A percentile compares a stretch with the other conserved stretches of the same genome.
Conservation (phyloP, 2,113 vertebrate species). For the Motacilla tschutschensis region DNA sequence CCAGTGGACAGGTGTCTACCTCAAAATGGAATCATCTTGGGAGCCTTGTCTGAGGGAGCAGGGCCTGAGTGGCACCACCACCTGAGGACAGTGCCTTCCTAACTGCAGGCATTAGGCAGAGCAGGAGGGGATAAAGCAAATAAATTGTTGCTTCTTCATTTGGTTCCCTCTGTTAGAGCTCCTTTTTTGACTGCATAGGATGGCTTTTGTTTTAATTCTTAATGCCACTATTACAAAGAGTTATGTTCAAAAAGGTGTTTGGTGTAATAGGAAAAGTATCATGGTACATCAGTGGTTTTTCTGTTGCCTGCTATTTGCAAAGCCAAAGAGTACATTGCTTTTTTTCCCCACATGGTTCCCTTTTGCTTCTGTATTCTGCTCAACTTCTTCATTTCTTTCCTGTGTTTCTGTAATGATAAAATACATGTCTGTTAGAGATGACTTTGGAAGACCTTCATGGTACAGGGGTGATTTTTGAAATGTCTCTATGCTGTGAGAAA, state of each 20-base stretch:
- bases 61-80: not conserved
- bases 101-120: not conserved
- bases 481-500: not conserved
- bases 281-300: not conserved
- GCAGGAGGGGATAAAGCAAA: not conserved
- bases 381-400: not conserved
- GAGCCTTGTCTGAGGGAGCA: not conserved
- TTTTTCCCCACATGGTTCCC: not conserved
- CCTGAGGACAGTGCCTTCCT: not conserved
- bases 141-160: not conserved
- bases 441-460: not conserved
- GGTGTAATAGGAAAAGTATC: not conserved
- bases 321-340: not conserved
- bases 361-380: not conserved
- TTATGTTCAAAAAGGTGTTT: not conserved
- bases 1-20: slow-evolving; percentile 8
- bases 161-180: not conserved
- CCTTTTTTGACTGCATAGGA: not conserved
- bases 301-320: not conserved
- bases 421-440: not conserved
- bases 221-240: not conserved
- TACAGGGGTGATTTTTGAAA: not conserved
- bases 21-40: not conserved
- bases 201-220: not conserved
- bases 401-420: not conserved